A percentile compares a stretch with the other conserved stretches of the same genome.
Evolutionary conservation across 2,797 vertebrate species (phyloP).

Genomic region (Pantherophis alleghaniensis): DNA sequence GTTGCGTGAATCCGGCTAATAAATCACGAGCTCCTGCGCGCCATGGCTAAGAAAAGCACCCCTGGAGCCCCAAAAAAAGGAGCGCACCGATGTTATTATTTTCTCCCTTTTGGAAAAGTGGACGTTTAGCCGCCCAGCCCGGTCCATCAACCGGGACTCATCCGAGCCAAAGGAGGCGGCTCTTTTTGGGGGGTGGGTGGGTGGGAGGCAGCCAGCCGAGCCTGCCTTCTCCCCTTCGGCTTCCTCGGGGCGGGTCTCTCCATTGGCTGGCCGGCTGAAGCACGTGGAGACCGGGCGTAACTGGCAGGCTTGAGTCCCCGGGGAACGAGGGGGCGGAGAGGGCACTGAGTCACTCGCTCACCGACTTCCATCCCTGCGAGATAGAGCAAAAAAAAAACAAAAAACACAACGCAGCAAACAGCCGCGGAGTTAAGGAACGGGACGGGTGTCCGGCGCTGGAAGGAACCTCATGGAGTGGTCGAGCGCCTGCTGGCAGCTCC

Average conservation of each 20-base stretch:
- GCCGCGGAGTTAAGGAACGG: not conserved
- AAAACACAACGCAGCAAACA: not conserved
- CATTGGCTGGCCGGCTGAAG: conserved; percentile 40
- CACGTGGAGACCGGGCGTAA: conserved; percentile 13
- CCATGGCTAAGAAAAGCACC: not conserved
- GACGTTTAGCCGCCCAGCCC: not conserved
- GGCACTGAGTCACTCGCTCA: conserved; percentile 13
- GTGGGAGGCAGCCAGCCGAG: too few relatives aligned
- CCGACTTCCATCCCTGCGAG: not conserved
- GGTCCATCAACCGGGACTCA: not conserved
- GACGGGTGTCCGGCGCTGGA: not conserved
- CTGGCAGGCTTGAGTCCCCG: conserved; percentile 25
- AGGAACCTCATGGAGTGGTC: conserved; percentile 39
- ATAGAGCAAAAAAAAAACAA: not conserved
- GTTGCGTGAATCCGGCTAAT: not conserved
- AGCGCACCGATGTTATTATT: not conserved
- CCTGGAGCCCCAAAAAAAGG: not conserved
- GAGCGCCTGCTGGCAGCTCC: not conserved
- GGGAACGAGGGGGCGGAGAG: not conserved
- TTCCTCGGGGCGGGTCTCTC: not conserved
- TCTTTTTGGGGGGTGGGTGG: fast-evolving
- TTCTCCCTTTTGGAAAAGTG: not conserved
- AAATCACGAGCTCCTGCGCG: not conserved
- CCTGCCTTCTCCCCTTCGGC: not conserved
- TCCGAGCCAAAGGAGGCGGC: not conserved